Percentiles rank a stretch among this genome's conserved stretches.
phyloP scores from a whole-genome alignment of 2,113 vertebrate genomes.

The Hystrix cristata region DNA sequence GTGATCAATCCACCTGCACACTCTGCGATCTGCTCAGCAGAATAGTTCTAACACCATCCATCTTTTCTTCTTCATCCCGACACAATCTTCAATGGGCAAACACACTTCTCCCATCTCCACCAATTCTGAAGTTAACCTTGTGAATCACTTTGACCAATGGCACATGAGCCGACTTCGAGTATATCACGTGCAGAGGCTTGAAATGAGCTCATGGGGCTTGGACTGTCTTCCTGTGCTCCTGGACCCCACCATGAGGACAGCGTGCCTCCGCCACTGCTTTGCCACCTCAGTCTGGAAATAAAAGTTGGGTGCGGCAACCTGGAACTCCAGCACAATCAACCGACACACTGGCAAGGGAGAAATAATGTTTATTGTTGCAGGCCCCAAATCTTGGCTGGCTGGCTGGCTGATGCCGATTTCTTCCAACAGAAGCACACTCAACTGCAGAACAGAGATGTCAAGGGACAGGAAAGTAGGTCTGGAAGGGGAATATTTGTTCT shows the following conservation, averaged over 20 bases:
- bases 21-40: not conserved
- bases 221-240: not conserved
- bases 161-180: not conserved
- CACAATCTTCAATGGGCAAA: not conserved
- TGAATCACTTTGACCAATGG: not conserved
- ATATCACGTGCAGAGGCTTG: not conserved
- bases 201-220: rapidly evolving
- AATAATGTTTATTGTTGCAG: not conserved
- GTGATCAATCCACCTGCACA: not conserved
- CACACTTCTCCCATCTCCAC: not conserved
- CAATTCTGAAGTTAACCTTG: not conserved
- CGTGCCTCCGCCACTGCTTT: rapidly evolving
- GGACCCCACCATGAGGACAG: rapidly evolving
- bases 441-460: not conserved
- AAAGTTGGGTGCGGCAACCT: not conserved
- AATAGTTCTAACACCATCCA: not conserved
- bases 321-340: not conserved
- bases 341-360: not conserved
- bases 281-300: not conserved
- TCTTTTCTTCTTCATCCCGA: not conserved
- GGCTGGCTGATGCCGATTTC: not conserved
- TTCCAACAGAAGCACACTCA: not conserved
- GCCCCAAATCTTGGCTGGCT: not conserved
- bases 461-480: not conserved
- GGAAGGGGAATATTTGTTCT: not conserved